phyloP scores from a whole-genome alignment of 2,888 invertebrate species.

The Harpagoxenus sublaevis region DNA sequence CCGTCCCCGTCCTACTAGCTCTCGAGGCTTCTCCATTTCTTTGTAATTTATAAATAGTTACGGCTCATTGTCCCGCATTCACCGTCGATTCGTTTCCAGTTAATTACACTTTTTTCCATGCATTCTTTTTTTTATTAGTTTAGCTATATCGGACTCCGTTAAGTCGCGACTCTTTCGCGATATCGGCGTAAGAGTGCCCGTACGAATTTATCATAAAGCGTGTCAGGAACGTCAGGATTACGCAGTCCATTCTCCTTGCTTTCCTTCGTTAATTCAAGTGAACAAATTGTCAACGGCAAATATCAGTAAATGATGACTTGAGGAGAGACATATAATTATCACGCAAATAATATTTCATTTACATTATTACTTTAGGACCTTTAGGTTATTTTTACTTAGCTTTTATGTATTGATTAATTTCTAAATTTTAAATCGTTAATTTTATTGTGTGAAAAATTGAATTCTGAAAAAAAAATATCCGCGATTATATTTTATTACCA shows the following conservation, averaged over 20 bases:
- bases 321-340: not conserved
- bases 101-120: conserved; percentile 50
- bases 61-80: conserved; percentile 68
- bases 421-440: not conserved
- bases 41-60: conserved; percentile 80
- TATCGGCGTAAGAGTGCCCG: conserved; percentile 20
- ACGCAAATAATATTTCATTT: conserved; percentile 9
- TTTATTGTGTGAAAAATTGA: not conserved
- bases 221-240: not conserved
- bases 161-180: conserved; percentile 42
- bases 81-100: conserved; percentile 65
- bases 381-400: not conserved
- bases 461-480: not conserved
- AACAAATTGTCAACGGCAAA: not conserved
- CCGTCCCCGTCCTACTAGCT: conserved; percentile 70
- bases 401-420: not conserved
- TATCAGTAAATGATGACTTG: not conserved
- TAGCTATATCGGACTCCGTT: conserved; percentile 33
- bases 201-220: conserved; percentile 34
- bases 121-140: not conserved
- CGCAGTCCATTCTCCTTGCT: not conserved
- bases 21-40: conserved; percentile 72
- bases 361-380: not conserved
- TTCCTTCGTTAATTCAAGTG: not conserved
- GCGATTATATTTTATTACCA: not conserved